Evolutionary conservation across 2,888 invertebrate species (phyloP), one percentile per base, ranked within the genome.

Genomic region (Drosophila greeni): DNA sequence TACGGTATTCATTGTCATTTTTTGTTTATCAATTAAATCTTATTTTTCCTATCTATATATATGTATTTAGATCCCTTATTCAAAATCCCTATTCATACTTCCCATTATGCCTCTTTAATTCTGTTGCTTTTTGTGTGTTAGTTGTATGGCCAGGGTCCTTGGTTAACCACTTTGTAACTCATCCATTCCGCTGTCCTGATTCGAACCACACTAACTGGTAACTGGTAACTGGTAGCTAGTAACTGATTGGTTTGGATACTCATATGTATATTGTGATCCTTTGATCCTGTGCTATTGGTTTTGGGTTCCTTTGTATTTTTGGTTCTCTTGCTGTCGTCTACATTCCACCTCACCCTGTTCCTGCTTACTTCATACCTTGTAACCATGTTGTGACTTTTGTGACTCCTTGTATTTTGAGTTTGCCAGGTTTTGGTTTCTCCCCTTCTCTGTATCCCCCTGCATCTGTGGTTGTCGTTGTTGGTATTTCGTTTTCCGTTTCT

Each of bases 401-500:
- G n/a, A n/a, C 66, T 16, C 75, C 76, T 69, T 76, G 14, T 64
- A 37, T 33, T 34, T 39, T 56, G 47, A 36, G 37, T 37, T 49
- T 61, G 34, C 64, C 56, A 55, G 60, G 33, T 66, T 73, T 77
- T 74, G 66, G 64, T 73, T 37, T 20, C 61, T 66, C 56, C 49
- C 49, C 11, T 11, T 47, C 9, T n/a, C 26, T n/a, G 70, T 68
- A 67, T 51, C 55, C 42, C 34, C 42, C 34, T 2, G 70, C 66
- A 70, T 51, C 61, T 45, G 58, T 40, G 70, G 73, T 75, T 74
- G 70, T 79, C 72, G 81, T 77, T 82, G 53, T 77, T 77, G 84
- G 82, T 79, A 75, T 78, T 84, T 79, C 84, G 82, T 83, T 82
- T 76, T 75, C 71, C 75, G 66, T 66, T 84, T 82, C 82, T 76